Percentiles rank a stretch among this genome's conserved stretches.
Evolutionary conservation across 1,140 invertebrate species (phyloP).

Genomic region (Macrobrachium nipponense): DNA sequence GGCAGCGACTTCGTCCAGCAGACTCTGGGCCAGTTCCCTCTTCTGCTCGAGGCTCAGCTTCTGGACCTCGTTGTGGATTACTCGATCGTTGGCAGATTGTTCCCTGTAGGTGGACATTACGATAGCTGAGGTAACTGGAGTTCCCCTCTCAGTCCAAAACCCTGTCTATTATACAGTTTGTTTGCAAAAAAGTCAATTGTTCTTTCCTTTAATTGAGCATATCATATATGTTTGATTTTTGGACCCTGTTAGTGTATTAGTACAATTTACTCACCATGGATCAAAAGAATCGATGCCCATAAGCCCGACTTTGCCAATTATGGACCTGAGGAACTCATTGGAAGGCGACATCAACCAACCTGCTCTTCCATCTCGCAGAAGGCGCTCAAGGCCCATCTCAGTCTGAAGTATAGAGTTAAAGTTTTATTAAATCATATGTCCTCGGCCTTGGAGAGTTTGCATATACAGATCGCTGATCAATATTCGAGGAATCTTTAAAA

Average conservation of each 20-base stretch:
- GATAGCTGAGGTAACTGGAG: no score
- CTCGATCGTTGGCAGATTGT: slow-evolving; percentile 36
- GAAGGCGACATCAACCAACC: slow-evolving; percentile 49
- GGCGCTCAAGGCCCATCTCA: slow-evolving; percentile 40
- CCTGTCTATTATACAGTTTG: no score
- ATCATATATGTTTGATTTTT: no score
- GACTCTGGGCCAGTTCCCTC: slow-evolving; percentile 36
- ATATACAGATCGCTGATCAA: no score
- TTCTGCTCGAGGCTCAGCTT: slow-evolving; percentile 52
- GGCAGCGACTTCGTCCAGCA: slow-evolving; percentile 37
- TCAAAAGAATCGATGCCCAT: slow-evolving; percentile 28
- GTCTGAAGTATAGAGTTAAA: neutral
- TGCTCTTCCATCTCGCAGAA: slow-evolving; percentile 36
- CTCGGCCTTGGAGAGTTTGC: neutral
- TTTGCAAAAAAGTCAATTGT: no score
- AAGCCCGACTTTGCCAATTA: slow-evolving; percentile 30
- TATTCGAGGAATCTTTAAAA: no score
- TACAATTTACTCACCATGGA: slow-evolving; percentile 14
- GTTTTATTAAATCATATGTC: neutral
- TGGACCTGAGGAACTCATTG: slow-evolving; percentile 31
- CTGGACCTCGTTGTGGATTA: slow-evolving; percentile 56
- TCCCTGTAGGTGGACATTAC: slow-evolving; percentile 23
- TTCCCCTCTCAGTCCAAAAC: no score
- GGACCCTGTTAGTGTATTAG: no score
- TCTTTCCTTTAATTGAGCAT: no score